A percentile compares a stretch with the other conserved stretches of the same genome.
Evolutionary conservation across 2,888 invertebrate species (phyloP).

Genomic region (Plebejus anna): DNA sequence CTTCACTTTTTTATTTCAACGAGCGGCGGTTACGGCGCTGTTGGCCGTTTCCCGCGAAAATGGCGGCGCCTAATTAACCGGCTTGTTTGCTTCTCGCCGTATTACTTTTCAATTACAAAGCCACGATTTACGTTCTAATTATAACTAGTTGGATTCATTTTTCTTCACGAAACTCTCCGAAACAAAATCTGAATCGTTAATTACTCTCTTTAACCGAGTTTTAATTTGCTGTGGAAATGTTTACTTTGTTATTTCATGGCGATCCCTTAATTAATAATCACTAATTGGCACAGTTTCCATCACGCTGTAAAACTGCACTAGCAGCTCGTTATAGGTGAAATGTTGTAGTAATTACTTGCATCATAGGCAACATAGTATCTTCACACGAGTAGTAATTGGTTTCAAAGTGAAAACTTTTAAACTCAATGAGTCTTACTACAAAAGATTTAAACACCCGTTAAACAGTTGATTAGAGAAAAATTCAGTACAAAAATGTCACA

Average conservation of each 20-base stretch:
- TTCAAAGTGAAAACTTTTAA: not conserved
- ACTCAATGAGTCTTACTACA: not conserved
- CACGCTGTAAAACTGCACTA: slow-evolving; percentile 1
- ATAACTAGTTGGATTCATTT: slow-evolving; percentile 17
- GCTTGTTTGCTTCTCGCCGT: not conserved
- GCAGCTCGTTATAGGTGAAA: not conserved
- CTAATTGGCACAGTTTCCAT: slow-evolving; percentile 23
- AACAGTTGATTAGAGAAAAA: too few relatives aligned
- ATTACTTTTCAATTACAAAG: slow-evolving; percentile 17
- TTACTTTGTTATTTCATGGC: slow-evolving; percentile 1
- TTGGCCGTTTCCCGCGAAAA: slow-evolving; percentile 1
- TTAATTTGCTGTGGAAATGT: slow-evolving; percentile 3
- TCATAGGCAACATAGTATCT: not conserved
- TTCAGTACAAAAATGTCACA: too few relatives aligned
- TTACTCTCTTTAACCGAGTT: slow-evolving; percentile 1
- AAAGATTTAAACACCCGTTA: too few relatives aligned
- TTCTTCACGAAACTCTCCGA: slow-evolving; percentile 11
- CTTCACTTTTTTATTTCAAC: slow-evolving; percentile 42
- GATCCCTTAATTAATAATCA: slow-evolving; percentile 7
- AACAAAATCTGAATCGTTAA: slow-evolving; percentile 17
- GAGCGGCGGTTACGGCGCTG: slow-evolving; percentile 43
- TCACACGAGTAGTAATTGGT: not conserved
- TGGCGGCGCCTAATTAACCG: slow-evolving; percentile 1
- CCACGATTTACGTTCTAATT: slow-evolving; percentile 20
- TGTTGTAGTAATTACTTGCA: not conserved